Evolutionary conservation across 2,113 vertebrate genomes (phyloP), one percentile per base, ranked within the genome.

Genomic region (Hemichromis elongatus): DNA sequence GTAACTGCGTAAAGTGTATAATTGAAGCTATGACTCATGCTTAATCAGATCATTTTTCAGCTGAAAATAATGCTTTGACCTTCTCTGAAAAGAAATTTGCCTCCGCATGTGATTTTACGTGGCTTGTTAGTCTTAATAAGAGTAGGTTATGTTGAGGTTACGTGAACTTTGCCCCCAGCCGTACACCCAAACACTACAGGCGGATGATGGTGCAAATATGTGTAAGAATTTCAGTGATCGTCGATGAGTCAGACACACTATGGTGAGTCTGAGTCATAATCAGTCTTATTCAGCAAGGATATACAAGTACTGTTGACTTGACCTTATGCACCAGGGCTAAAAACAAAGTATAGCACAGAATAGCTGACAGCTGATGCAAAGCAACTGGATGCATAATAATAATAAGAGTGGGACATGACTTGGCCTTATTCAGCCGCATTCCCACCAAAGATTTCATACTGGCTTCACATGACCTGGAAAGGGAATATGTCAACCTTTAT

Each of bases 271-370:
- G 81, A 92, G 88, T 90, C 78, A 80, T 40, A 85, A 73, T 91
- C 85, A 93, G 92, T 93, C 92, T 91, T 89, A 92, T 93, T 91
- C 86, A 92, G 80, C 86, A 88, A 91, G 90, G 90, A 94, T 90
- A 93, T 85, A 87, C 89, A 91, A 93, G 83, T 83, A 87, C 75
- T 85, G 88, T 89, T 84, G 90, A 75, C 89, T 54, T 91, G 90
- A 95, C 94, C 92, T 88, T 89, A 88, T 92, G 92, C 84, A 81
- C 86, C 47, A 59, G 73, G 21, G 26, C 86, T 90, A 87, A 87
- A 86, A 80, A 84, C 89, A 66, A 84, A 77, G 73, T 82, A 52
- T 18, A 84, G 86, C 6, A 82, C 80, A 81, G 87, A 90, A 88
- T 81, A 73, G 86, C 86, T 89, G 80, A 77, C 16, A 79, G 91